A percentile compares a stretch with the other conserved stretches of the same genome.
These are phyloP conservation scores for Rutilus rutilus DNA, from an alignment of 2,113 vertebrate genomes.

Conservation along the genomic window DNA sequence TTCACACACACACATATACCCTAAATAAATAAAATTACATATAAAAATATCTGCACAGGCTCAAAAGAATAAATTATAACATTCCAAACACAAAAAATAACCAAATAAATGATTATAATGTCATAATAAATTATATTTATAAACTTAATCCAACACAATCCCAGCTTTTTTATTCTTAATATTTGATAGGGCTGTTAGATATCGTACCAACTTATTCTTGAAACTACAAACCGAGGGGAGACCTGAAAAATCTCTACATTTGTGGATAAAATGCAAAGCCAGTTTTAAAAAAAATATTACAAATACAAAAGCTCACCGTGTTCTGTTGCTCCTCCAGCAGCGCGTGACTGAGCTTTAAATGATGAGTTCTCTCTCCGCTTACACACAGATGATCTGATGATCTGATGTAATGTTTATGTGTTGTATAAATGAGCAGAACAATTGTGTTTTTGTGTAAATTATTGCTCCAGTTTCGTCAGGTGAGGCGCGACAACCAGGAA, in stretches of 20 bases:
- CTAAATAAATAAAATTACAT: background rate
- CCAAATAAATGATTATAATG: background rate
- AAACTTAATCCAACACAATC: background rate
- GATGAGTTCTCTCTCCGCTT: background rate
- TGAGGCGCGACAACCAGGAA: conserved; percentile 10
- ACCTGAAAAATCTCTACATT: background rate
- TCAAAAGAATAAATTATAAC: background rate
- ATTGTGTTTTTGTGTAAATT: background rate
- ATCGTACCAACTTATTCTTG: background rate
- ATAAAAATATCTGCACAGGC: background rate
- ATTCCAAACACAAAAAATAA: too few relatives aligned
- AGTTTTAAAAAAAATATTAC: too few relatives aligned
- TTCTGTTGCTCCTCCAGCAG: background rate
- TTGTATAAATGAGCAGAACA: background rate
- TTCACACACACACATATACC: too few relatives aligned
- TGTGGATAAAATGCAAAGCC: background rate
- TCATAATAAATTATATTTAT: background rate
- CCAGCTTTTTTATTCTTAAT: background rate
- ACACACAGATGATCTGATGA: background rate
- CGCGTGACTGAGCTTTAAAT: background rate
- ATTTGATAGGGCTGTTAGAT: background rate
- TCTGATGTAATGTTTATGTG: background rate
- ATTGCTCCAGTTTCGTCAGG: conserved; percentile 1
- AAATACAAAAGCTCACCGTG: conserved; percentile 15
- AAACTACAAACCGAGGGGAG: background rate